Percentiles rank a stretch among this genome's conserved stretches.
phyloP scores from a whole-genome alignment of 2,888 invertebrate species.

The Stomorhina lunata region DNA sequence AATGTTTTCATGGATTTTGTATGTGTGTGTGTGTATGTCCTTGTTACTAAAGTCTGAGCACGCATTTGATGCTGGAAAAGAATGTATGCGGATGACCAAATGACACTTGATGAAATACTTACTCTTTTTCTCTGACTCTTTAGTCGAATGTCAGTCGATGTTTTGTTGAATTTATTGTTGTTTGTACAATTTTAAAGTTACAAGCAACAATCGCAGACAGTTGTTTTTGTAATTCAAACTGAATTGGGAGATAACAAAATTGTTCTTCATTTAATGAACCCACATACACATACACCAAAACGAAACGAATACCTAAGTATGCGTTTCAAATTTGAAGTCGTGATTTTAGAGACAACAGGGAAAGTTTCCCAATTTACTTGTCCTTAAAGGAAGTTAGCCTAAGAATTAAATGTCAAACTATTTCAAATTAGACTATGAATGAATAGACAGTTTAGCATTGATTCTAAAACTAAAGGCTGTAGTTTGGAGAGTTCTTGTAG shows the following conservation, averaged over 20 bases:
- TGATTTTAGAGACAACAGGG: background rate
- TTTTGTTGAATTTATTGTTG: slow-evolving; percentile 8
- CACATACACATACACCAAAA: slow-evolving; percentile 12
- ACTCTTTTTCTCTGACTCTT: background rate
- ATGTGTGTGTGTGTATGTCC: background rate
- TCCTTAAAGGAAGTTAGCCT: too few species aligned
- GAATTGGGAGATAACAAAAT: slow-evolving; percentile 35
- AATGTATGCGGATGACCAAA: slow-evolving; percentile 60
- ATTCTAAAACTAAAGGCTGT: too few species aligned
- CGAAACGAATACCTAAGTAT: too few species aligned
- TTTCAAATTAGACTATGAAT: too few species aligned
- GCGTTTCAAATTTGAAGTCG: background rate
- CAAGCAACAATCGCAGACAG: slow-evolving; percentile 23
- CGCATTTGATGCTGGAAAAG: slow-evolving; percentile 39
- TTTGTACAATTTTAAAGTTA: slow-evolving; percentile 5
- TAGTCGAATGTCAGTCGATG: background rate
- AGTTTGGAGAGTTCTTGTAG: too few species aligned
- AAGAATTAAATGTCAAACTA: too few species aligned
- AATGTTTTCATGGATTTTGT: slow-evolving; percentile 5
- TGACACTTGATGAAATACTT: slow-evolving; percentile 51
- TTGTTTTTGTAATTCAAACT: slow-evolving; percentile 33
- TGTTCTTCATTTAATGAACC: background rate
- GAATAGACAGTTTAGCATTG: too few species aligned
- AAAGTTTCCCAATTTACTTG: background rate
- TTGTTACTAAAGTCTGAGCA: slow-evolving; percentile 43